Evolutionary conservation across 2,888 invertebrate species (phyloP).

Genomic region (Cheilosia pagana): DNA sequence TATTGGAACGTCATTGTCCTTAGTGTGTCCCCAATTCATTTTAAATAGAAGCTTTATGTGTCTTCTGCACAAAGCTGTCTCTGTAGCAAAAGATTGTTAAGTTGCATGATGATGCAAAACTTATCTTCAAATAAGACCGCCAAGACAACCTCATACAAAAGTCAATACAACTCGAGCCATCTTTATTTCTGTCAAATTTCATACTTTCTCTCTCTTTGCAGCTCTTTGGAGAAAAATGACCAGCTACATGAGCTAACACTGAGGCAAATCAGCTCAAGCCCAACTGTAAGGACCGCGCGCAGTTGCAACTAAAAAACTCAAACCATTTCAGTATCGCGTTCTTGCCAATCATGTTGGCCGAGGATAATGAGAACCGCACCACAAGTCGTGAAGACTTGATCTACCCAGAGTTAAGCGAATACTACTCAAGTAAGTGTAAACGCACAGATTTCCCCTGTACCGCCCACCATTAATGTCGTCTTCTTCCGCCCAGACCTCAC

Average conservation of each 20-base stretch:
- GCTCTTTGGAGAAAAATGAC: constrained; percentile 10
- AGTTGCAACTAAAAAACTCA: background rate
- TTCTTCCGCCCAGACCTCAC: constrained; percentile 79
- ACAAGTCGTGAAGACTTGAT: constrained; percentile 25
- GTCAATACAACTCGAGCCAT: no score
- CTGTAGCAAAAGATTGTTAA: no score
- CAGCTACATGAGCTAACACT: background rate
- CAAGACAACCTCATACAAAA: no score
- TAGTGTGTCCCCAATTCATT: no score
- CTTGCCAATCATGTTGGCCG: constrained; percentile 25
- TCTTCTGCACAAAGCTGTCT: no score
- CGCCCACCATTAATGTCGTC: constrained; percentile 3
- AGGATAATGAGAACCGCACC: constrained; percentile 16
- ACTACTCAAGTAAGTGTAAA: constrained; percentile 79
- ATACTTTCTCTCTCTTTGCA: background rate
- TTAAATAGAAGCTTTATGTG: no score
- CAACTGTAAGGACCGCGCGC: background rate
- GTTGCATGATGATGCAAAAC: no score
- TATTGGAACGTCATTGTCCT: no score
- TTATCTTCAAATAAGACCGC: no score
- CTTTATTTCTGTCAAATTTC: background rate
- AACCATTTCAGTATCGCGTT: background rate
- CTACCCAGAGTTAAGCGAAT: constrained; percentile 79
- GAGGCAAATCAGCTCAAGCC: background rate
- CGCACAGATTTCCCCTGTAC: background rate